Evolutionary conservation across 2,113 vertebrate species (phyloP).

Genomic region (Eurypyga helias): DNA sequence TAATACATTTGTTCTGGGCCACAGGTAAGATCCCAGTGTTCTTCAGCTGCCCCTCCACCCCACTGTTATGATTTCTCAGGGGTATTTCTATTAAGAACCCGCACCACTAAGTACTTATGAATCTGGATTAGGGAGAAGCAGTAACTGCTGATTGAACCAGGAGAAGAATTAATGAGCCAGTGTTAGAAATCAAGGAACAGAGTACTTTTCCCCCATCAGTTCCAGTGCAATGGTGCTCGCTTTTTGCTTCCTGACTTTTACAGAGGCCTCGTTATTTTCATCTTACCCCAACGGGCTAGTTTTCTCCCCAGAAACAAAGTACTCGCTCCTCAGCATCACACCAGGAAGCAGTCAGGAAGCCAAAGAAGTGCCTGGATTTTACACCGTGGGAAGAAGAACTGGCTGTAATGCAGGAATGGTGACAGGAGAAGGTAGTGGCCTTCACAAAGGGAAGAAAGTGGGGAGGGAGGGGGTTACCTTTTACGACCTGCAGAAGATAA

Average conservation of each 20-base stretch:
- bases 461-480: background rate
- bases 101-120: conserved; percentile 2
- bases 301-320: conserved; percentile 22
- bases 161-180: conserved; percentile 62
- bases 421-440: background rate
- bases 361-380: background rate
- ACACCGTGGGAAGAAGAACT: background rate
- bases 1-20: background rate
- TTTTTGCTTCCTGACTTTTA: conserved; percentile 20
- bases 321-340: background rate
- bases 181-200: conserved; percentile 30
- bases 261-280: background rate
- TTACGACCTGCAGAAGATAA: background rate
- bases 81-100: background rate
- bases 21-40: background rate
- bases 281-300: conserved; percentile 9
- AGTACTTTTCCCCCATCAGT: background rate
- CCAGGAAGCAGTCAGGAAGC: background rate
- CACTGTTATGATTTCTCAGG: background rate
- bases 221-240: background rate
- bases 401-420: background rate
- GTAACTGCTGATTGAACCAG: conserved; percentile 62
- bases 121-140: conserved; percentile 43
- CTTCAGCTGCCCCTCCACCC: background rate
- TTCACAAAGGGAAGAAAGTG: background rate